phyloP scores from a whole-genome alignment of 2,113 vertebrate species.

The Oenanthe oenanthe region DNA sequence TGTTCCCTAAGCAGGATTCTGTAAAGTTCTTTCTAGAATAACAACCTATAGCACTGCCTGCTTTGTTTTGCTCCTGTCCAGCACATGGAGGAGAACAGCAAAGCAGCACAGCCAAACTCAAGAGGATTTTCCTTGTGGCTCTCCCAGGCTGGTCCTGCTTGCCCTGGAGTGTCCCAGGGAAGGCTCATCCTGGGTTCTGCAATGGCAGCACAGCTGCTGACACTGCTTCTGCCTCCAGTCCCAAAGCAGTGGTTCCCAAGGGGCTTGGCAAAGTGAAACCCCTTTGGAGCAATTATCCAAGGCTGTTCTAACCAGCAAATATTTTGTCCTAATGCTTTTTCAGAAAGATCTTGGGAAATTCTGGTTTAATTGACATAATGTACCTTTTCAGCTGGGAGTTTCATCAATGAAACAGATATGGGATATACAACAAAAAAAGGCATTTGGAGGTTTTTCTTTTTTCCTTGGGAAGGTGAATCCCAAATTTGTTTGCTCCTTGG shows the following conservation, averaged over 20 bases:
- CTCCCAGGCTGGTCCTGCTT: background rate
- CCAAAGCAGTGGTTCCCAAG: background rate
- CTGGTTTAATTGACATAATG: background rate
- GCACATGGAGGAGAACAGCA: background rate
- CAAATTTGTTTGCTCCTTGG: background rate
- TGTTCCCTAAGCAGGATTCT: constrained; percentile 16
- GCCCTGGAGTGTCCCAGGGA: background rate
- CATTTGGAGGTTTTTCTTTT: background rate
- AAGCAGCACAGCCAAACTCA: background rate
- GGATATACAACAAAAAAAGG: background rate
- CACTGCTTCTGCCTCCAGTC: background rate
- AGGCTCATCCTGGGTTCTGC: background rate
- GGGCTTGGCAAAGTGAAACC: background rate
- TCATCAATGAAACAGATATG: background rate
- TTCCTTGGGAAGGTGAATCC: background rate
- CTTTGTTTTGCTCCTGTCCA: background rate
- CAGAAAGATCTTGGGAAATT: background rate
- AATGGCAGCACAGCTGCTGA: background rate
- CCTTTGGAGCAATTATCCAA: constrained; percentile 6
- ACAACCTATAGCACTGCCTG: background rate
- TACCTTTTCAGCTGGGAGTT: background rate
- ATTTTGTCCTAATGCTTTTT: background rate
- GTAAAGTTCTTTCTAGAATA: background rate
- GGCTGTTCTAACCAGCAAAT: background rate
- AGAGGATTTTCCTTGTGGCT: background rate